Base-by-base conservation (phyloP, 2,113 vertebrate genomes). In the Hipposideros armiger region DNA sequence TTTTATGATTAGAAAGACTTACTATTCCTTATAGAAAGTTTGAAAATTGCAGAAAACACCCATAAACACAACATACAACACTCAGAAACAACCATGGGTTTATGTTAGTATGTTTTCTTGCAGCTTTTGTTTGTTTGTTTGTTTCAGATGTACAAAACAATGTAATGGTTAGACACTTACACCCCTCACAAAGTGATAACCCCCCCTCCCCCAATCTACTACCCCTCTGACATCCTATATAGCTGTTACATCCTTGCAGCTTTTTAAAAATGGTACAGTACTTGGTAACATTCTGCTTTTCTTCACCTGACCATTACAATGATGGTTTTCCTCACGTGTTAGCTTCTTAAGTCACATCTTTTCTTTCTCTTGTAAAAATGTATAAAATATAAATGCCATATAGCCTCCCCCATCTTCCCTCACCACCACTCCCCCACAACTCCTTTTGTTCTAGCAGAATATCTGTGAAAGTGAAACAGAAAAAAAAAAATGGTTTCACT, bases 1-100 rank as follows among this genome's bases (percentile, higher is more conserved):
- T 52, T 42, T 90, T 62, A 60, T 62, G 32, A 84, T 87, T 90
- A 87, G 64, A 95, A 83, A 91, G 11, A 3, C 45, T 85, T 76
- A 7, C n/a, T 89, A 42, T 58, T 80, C 22, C 74, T 10, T 32
- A 54, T 0, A 50, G 52, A 54, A 77, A 76, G 42, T 47, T 74
- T 78, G 56, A 92, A 94, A 50, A 83, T 3, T 56, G 70, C 72
- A 90, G 56, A 67, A 86, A 87, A 78, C 9, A 69, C 10, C 4
- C 32, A 6, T 3, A 30, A 66, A 47, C 19, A 16, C 11, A 85
- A 74, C 24, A 54, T 7, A 5, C 20, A 50, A 83, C 42, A 78
- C 20, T 26, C 32, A 11, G 74, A 62, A 90, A 72, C 17, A 78
- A 40, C 56, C 40, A 20, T 4, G 5, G 24, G 30, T 74, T 24